A percentile compares a stretch with the other conserved stretches of the same genome.
Conservation (phyloP, 2,113 vertebrate genomes). For the Theristicus caerulescens region DNA sequence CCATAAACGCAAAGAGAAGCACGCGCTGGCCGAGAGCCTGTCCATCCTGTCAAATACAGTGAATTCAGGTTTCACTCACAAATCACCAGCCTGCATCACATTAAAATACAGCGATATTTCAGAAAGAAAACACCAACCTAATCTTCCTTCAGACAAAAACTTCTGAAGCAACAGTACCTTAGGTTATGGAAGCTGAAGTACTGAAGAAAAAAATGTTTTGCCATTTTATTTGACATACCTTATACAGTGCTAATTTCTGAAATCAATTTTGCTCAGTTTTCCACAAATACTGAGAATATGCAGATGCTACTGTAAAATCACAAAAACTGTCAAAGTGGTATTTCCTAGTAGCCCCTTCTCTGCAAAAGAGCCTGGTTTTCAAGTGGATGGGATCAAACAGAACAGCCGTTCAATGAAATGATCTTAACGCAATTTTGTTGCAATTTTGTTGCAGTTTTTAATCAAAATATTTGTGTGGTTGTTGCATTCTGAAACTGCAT, state of each 20-base stretch:
- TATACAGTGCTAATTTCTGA: neutral
- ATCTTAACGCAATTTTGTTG: neutral
- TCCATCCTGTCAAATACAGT: neutral
- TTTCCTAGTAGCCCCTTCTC: neutral
- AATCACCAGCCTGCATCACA: neutral
- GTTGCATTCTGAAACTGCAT: neutral
- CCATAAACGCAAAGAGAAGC: neutral
- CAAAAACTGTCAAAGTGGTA: neutral
- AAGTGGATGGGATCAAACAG: neutral
- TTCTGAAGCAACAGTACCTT: neutral
- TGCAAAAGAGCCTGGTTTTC: neutral
- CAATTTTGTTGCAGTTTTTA: neutral
- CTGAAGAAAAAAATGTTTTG: neutral
- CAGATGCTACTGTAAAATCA: neutral
- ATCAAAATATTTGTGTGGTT: neutral
- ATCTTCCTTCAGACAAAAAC: neutral
- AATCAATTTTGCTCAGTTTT: neutral
- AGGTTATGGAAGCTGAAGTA: neutral
- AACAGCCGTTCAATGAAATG: neutral
- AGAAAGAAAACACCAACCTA: neutral
- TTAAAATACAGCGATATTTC: neutral
- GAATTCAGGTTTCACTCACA: neutral
- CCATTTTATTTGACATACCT: neutral
- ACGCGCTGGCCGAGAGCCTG: neutral
- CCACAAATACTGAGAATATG: neutral